Base-by-base conservation (phyloP, 2,797 vertebrate genomes). In the Bothrops alternatus region DNA sequence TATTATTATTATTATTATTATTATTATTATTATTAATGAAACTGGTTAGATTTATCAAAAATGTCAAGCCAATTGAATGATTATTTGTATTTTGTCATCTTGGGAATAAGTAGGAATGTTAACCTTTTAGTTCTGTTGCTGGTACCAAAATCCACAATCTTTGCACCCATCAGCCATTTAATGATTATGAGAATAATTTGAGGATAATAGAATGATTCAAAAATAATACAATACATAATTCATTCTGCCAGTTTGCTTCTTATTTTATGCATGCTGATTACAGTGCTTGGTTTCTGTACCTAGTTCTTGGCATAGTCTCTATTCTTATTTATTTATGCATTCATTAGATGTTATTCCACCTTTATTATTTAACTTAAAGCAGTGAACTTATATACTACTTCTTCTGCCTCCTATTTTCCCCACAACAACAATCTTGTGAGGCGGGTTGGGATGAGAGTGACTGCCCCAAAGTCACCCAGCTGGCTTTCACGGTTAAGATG, bases 1-100 rank as follows among this genome's bases (percentile, higher is more conserved):
- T 42, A 42, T 2, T 42, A 42, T 42, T 42, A 42, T 42, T 42
- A 42, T 42, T 42, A 42, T 42, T 42, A 42, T 37, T 42, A 42
- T 3, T 42, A 42, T 42, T 42, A 42, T 42, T 42, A 42, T 42
- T 42, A 42, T 3, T 10, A 47, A 12, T 65, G n/a, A 82, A 32
- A 32, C 7, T 85, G 58, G 82, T 94, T 92, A 87, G 90, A 87
- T 58, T 56, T 92, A 78, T n/a, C 94, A 94, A 37, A 73, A 16
- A 20, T 95, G 95, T 37, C 50, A 88, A 58, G n/a, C 90, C 57
- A 1, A 0, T 13, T 37, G 25, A 87, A 88, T 92, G 78, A 53
- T 60, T 55, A 92, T 58, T 91, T 91, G 37, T 88, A 25, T 85
- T 91, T 61, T 95, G 88, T 37, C 94, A 23, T 90, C 61, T 78